These are phyloP conservation scores for Automeris io DNA, from an alignment of 2,888 invertebrate species.

Conservation along the genomic window DNA sequence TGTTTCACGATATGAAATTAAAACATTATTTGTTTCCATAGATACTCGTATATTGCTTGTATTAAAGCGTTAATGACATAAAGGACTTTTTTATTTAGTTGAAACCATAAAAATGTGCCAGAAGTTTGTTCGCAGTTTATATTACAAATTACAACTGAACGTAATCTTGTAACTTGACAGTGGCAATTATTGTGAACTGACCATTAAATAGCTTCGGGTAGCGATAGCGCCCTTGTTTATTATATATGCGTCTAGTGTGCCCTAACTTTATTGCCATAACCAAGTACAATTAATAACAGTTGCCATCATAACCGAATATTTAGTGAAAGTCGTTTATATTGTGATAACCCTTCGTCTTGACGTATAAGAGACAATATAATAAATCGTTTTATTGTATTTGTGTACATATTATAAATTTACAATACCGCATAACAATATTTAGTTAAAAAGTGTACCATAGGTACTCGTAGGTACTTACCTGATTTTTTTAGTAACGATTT, in stretches of 20 bases:
- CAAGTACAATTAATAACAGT: slow-evolving; percentile 47
- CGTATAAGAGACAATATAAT: slow-evolving; percentile 62
- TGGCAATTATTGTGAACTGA: slow-evolving; percentile 48
- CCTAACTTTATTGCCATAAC: slow-evolving; percentile 46
- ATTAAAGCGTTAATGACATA: no score
- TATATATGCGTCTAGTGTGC: slow-evolving; percentile 36
- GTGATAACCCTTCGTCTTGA: slow-evolving; percentile 31
- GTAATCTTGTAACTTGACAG: slow-evolving; percentile 18
- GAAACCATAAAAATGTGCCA: no score
- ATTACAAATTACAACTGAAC: slow-evolving; percentile 17
- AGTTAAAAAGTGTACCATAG: no score
- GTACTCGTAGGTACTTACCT: no score
- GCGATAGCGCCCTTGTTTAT: slow-evolving; percentile 54
- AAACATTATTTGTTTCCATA: no score
- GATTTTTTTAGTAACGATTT: no score
- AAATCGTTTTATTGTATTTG: no score
- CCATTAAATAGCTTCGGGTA: slow-evolving; percentile 45
- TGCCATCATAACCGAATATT: slow-evolving; percentile 53
- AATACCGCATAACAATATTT: background rate
- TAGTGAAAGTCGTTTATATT: slow-evolving; percentile 46
- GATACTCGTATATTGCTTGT: no score
- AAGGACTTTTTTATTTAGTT: no score
- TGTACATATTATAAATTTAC: no score
- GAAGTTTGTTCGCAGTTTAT: slow-evolving; percentile 9
- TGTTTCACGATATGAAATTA: no score